Evolutionary conservation across 2,888 invertebrate species (phyloP).

Genomic region (Machimus atricapillus): DNA sequence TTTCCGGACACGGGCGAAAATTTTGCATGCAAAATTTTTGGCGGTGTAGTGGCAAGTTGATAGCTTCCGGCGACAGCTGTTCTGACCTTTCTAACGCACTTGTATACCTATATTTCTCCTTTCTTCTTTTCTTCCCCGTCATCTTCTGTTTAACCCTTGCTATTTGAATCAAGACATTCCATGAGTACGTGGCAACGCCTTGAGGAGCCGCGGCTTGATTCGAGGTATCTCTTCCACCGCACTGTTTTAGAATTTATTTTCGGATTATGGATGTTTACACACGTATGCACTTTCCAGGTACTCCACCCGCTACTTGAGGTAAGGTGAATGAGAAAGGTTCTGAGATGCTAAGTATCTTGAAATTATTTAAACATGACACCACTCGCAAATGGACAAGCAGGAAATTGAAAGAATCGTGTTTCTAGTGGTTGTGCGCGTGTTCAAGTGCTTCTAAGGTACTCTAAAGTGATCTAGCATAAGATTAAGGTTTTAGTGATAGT

Average conservation of each 20-base stretch:
- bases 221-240: background rate
- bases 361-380: background rate
- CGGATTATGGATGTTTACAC: background rate
- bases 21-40: no score
- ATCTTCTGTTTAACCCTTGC: background rate
- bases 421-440: background rate
- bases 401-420: background rate
- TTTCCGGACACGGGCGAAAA: no score
- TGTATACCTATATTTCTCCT: no score
- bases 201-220: background rate
- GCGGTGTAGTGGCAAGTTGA: no score
- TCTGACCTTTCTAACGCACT: background rate
- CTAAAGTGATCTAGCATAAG: background rate
- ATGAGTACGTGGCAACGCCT: background rate
- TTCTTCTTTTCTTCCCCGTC: background rate
- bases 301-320: background rate
- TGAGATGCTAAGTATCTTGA: background rate
- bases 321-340: background rate
- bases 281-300: background rate
- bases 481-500: conserved; percentile 16
- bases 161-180: background rate
- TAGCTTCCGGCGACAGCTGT: no score
- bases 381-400: background rate
- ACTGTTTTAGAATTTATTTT: background rate
- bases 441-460: conserved; percentile 6